phyloP scores from a whole-genome alignment of 1,140 invertebrate genomes.

The Drosophila athabasca region DNA sequence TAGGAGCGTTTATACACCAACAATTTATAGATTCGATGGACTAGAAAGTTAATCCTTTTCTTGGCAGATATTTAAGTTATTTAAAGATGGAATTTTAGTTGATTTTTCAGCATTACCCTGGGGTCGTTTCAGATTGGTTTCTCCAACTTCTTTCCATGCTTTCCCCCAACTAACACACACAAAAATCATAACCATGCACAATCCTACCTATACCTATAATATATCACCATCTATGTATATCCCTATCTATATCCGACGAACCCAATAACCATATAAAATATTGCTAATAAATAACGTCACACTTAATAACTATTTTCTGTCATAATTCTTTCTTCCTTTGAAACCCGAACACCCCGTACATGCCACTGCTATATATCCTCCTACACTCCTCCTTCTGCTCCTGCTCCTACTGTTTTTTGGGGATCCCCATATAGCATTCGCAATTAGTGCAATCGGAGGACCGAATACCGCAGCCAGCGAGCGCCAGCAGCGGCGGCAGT shows the following conservation, averaged over 20 bases:
- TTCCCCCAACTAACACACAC: background rate
- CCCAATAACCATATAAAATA: conserved; percentile 23
- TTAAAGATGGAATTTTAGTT: background rate
- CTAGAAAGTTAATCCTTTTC: too few species aligned
- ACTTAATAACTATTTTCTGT: conserved; percentile 51
- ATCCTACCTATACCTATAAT: conserved; percentile 2
- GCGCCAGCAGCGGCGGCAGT: conserved; percentile 86
- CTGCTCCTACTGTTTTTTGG: background rate
- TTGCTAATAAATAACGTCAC: conserved; percentile 56
- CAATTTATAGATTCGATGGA: too few species aligned
- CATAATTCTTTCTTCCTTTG: conserved; percentile 45
- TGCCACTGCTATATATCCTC: conserved; percentile 1
- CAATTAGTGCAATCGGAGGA: conserved; percentile 75
- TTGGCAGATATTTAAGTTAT: background rate
- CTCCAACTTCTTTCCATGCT: too few species aligned
- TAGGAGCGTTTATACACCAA: too few species aligned
- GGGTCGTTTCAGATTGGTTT: too few species aligned
- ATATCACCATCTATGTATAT: conserved; percentile 6
- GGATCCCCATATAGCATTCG: conserved; percentile 52
- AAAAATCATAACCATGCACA: background rate
- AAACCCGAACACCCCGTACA: background rate
- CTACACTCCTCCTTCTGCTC: too few species aligned
- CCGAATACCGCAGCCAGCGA: conserved; percentile 73
- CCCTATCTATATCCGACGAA: conserved; percentile 18
- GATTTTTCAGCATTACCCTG: too few species aligned